A percentile compares a stretch with the other conserved stretches of the same genome.
These are phyloP conservation scores for Drosophila repleta DNA, from an alignment of 1,140 invertebrate genomes.

Conservation along the genomic window DNA sequence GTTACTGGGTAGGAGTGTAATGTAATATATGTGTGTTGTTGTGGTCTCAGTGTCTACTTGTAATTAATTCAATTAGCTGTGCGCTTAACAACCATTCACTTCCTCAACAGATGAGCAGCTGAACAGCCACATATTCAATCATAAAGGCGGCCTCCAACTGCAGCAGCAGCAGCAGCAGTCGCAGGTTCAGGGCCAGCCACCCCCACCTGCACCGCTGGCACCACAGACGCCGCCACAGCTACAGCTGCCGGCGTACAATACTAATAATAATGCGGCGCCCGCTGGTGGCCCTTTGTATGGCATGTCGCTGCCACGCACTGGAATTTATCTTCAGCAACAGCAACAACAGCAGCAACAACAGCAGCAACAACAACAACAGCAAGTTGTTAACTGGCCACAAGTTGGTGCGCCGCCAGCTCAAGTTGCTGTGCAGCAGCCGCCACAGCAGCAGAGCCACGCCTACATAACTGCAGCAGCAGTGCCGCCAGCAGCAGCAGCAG, in stretches of 20 bases:
- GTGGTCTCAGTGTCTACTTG: slow-evolving; percentile 51
- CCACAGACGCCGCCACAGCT: slow-evolving; percentile 11
- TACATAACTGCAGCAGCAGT: slow-evolving; percentile 42
- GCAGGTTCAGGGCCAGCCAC: slow-evolving; percentile 61
- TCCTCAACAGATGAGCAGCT: slow-evolving; percentile 71
- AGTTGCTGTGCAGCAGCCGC: slow-evolving; percentile 43
- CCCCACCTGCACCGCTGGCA: slow-evolving; percentile 1
- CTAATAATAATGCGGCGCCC: slow-evolving; percentile 44
- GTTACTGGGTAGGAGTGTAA: slow-evolving; percentile 21
- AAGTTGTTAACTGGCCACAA: slow-evolving; percentile 48
- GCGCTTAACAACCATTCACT: slow-evolving; percentile 71
- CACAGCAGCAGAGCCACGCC: slow-evolving; percentile 37
- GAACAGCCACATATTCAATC: slow-evolving; percentile 87
- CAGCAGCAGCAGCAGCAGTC: slow-evolving; percentile 73
- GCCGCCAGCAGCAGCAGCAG: slow-evolving; percentile 19
- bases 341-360: slow-evolving; percentile 50
- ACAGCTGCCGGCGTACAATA: slow-evolving; percentile 48
- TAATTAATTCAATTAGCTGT: slow-evolving; percentile 80
- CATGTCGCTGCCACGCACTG: slow-evolving; percentile 65
- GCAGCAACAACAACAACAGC: slow-evolving; percentile 29
- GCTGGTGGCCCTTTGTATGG: slow-evolving; percentile 54
- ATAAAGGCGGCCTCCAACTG: slow-evolving; percentile 87
- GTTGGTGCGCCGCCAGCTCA: slow-evolving; percentile 40
- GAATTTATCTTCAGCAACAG: slow-evolving; percentile 64
- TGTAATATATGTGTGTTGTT: slow-evolving; percentile 23